Conservation (phyloP, 2,113 vertebrate genomes). For the Macroglossus sobrinus region DNA sequence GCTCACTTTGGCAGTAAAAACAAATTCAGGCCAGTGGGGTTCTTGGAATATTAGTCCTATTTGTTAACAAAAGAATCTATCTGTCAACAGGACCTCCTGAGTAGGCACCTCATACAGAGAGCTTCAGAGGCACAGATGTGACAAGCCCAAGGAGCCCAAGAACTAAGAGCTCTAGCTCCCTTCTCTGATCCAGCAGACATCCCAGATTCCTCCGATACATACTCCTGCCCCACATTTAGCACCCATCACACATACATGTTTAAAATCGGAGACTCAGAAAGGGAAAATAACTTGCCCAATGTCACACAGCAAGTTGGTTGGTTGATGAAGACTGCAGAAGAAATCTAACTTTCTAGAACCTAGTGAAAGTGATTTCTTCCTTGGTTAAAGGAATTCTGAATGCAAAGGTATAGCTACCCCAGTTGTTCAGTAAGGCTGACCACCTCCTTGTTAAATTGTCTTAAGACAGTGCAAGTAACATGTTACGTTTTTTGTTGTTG, state of each 20-base stretch:
- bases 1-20: constrained; percentile 22
- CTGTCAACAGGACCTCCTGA: background rate
- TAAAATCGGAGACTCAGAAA: background rate
- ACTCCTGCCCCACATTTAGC: rapidly evolving
- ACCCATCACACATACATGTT: background rate
- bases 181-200: background rate
- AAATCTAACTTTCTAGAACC: background rate
- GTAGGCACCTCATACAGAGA: background rate
- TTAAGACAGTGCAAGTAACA: background rate
- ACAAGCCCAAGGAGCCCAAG: background rate
- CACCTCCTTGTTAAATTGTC: background rate
- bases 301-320: background rate
- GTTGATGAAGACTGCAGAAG: background rate
- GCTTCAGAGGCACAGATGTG: background rate
- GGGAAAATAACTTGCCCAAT: background rate
- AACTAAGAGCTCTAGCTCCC: background rate
- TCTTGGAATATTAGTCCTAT: constrained; percentile 52
- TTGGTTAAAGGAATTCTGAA: background rate
- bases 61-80: constrained; percentile 21
- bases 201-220: background rate
- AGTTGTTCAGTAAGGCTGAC: background rate
- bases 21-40: constrained; percentile 22
- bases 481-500: background rate
- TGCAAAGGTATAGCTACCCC: background rate
- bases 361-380: background rate